These are phyloP conservation scores for Loxodonta africana DNA, from an alignment of 2,113 vertebrate genomes.

Conservation along the genomic window DNA sequence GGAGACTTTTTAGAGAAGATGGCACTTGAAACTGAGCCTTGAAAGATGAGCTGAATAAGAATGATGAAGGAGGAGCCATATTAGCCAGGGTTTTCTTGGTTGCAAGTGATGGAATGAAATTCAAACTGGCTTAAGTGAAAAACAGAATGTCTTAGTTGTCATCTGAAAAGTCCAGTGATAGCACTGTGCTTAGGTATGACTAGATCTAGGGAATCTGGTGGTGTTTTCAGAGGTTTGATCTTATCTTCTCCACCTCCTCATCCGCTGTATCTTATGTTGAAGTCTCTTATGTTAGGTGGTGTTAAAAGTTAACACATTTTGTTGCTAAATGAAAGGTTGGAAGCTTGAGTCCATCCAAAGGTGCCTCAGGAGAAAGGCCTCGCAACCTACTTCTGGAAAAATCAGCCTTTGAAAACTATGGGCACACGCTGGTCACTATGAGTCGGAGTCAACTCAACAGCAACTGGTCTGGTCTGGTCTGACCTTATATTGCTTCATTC, in stretches of 20 bases:
- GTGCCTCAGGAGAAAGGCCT: too few species aligned
- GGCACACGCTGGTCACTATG: too few species aligned
- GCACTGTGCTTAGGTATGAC: neutral
- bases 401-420: too few species aligned
- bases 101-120: neutral
- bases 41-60: neutral
- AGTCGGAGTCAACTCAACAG: too few species aligned
- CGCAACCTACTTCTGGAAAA: too few species aligned
- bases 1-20: neutral
- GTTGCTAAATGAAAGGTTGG: too few species aligned
- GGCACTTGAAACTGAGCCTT: neutral
- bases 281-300: too few species aligned
- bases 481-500: slow-evolving; percentile 16
- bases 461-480: neutral
- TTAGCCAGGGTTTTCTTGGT: neutral
- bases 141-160: neutral
- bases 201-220: neutral
- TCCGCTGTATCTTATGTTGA: neutral
- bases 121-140: neutral
- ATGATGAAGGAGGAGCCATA: neutral
- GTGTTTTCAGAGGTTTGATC: neutral
- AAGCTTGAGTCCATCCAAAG: too few species aligned
- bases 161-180: neutral
- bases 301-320: too few species aligned
- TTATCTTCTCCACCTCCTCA: neutral